Base-by-base conservation (phyloP, 2,797 vertebrate species). In the Triplophysa yarkandensis region DNA sequence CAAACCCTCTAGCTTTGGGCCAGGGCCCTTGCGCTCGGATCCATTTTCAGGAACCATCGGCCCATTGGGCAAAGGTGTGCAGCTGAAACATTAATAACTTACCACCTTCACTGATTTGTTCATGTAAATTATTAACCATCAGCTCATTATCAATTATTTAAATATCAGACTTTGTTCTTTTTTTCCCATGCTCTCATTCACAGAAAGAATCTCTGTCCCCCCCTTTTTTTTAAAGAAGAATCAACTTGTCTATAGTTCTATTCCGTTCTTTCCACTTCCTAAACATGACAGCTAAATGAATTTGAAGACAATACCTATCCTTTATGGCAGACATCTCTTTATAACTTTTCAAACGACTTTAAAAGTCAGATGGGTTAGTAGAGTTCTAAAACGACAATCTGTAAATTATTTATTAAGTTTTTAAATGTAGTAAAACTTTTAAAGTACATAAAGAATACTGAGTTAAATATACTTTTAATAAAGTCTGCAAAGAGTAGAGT, bases 81-180 rank as follows among this genome's bases (percentile, higher is more conserved):
- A 79, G 84, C 85, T 90, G 84, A 92, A 91, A 91, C 86, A 89
- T 92, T 91, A 83, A 91, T 90, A 86, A 77, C 84, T 71, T 74
- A 68, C 84, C 83, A 85, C 85, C 85, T 86, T 81, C 61, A 76
- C 86, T 90, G 86, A 88, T 92, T 92, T 91, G 90, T 91, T 86
- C 71, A 77, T 78, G 85, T 93, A 81, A 92, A 92, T 92, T 90
- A 92, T 92, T 93, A 80, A 91, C 83, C 74, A n/a, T 85, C 78
- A 89, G 86, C 85, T 88, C 83, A 88, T 88, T 89, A 91, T 90
- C 71, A 92, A 91, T 91, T 89, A 91, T 93, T 91, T 77, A 91
- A 88, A 85, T 78, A 41, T 80, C 41, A 68, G 79, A 87, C 81
- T 83, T 84, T 78, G 80, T 74, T 74, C 55, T 73, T 70, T 74